Conservation (phyloP, 2,113 vertebrate genomes). For the Cettia cetti region DNA sequence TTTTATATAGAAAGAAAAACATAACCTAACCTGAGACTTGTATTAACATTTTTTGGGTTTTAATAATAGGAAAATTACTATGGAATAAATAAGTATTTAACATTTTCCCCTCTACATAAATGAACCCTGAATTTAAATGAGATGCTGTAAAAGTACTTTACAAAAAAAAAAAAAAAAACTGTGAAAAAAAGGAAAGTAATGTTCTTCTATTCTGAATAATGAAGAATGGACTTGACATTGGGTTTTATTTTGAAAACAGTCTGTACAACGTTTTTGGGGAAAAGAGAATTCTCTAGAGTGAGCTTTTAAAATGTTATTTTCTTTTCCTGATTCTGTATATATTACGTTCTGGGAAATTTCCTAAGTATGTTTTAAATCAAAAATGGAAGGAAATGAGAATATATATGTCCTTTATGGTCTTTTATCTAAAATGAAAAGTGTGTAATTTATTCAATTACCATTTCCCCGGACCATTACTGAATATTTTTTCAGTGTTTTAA, state of each 20-base stretch:
- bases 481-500: conserved; percentile 38
- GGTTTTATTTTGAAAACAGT: neutral
- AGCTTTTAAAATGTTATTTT: neutral
- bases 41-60: neutral
- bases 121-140: neutral
- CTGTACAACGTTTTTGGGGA: neutral
- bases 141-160: neutral
- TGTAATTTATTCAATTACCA: conserved; percentile 6
- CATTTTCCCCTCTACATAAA: neutral
- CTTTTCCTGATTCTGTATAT: neutral
- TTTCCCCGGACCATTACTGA: neutral
- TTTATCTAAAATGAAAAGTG: neutral
- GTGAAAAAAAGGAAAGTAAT: neutral
- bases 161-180: neutral
- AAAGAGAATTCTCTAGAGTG: neutral
- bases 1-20: neutral
- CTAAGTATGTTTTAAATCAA: conserved; percentile 41
- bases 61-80: neutral
- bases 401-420: neutral
- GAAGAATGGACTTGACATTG: neutral
- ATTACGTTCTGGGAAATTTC: neutral
- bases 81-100: neutral
- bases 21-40: neutral
- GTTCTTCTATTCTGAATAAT: neutral
- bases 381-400: conserved; percentile 26